A percentile compares a stretch with the other conserved stretches of the same genome.
phyloP scores from a whole-genome alignment of 2,113 vertebrate species.

The Micronycteris hirsuta region DNA sequence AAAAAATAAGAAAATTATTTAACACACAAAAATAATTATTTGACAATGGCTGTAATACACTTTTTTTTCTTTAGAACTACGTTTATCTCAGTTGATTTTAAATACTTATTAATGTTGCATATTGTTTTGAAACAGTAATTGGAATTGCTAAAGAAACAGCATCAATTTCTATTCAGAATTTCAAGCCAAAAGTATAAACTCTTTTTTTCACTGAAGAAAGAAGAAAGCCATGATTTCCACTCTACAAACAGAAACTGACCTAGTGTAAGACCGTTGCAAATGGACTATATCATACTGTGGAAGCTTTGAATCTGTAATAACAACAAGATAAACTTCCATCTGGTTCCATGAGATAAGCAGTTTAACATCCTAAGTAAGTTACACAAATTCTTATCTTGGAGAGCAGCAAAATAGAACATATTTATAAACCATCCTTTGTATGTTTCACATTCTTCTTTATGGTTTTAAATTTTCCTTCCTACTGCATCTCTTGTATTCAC shows the following conservation, averaged over 20 bases:
- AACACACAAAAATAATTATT: neutral
- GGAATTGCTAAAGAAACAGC: neutral
- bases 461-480: constrained; percentile 14
- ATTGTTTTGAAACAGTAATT: neutral
- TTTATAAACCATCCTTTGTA: constrained; percentile 19
- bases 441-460: neutral
- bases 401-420: neutral
- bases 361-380: constrained; percentile 34
- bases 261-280: neutral
- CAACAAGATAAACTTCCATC: constrained; percentile 8
- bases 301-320: neutral
- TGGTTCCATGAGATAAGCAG: constrained; percentile 49
- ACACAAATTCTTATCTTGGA: constrained; percentile 22
- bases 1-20: neutral
- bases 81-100: neutral
- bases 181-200: neutral
- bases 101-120: neutral
- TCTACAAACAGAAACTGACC: neutral
- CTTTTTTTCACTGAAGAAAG: neutral
- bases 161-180: neutral
- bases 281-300: neutral
- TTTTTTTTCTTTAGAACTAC: neutral
- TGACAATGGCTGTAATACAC: neutral
- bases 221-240: neutral
- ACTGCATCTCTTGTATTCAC: neutral